These are phyloP conservation scores for Dolichotis patagonum DNA, from an alignment of 2,113 vertebrate genomes.

Conservation along the genomic window DNA sequence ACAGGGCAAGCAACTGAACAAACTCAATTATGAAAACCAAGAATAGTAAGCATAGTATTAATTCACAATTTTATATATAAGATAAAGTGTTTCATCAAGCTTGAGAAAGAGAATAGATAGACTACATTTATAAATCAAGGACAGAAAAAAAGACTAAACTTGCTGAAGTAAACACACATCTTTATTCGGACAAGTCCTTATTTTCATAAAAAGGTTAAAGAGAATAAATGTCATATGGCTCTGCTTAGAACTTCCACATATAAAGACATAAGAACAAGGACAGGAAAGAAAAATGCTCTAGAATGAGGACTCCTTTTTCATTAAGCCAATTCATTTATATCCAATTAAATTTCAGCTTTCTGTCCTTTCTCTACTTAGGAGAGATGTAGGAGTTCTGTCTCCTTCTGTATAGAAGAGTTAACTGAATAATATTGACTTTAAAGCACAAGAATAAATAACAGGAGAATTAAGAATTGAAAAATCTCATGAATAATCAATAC, in stretches of 20 bases:
- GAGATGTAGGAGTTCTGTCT: background rate
- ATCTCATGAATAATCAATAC: background rate
- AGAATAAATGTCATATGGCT: slow-evolving; percentile 11
- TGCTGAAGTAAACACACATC: background rate
- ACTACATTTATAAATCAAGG: background rate
- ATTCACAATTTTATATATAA: background rate
- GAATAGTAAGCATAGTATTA: background rate
- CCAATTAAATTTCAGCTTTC: background rate
- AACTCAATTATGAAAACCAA: slow-evolving; percentile 11
- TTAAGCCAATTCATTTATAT: background rate
- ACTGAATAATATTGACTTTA: background rate
- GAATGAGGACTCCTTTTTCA: slow-evolving; percentile 20
- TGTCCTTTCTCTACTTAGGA: background rate
- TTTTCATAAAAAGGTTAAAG: slow-evolving; percentile 21
- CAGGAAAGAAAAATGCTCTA: background rate
- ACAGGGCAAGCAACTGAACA: background rate
- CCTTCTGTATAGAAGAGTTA: background rate
- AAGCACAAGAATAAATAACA: slow-evolving; percentile 15
- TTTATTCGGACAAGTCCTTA: slow-evolving; percentile 27
- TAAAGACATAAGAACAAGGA: background rate
- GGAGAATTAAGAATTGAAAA: background rate
- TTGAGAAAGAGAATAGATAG: background rate
- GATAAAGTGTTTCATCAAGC: background rate
- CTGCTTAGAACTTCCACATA: background rate
- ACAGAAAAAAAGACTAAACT: slow-evolving; percentile 17